Evolutionary conservation across 2,113 vertebrate species (phyloP), one percentile per base, ranked within the genome.

Genomic region (Bufo bufo): DNA sequence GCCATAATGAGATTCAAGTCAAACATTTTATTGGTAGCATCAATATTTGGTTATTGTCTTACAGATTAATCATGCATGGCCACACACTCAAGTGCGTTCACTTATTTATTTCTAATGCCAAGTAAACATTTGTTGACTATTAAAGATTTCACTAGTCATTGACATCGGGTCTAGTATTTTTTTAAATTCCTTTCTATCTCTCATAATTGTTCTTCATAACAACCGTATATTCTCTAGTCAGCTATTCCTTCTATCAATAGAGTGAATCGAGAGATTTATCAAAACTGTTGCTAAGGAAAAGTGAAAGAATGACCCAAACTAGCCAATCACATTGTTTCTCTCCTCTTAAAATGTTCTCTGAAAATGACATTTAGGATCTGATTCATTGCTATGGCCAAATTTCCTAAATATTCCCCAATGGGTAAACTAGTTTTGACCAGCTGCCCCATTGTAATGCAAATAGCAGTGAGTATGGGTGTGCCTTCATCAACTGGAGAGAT

Each of bases 1-100:
- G 59, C 61, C 85, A 81, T 87, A 81, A 87, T 87, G 85, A 87
- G 85, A 80, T 80, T 87, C 61, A 71, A 87, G 63, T 79, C 49
- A 87, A 87, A 87, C 77, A 87, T 80, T 87, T 80, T 80, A 87
- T 87, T 80, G 77, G 77, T 45, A 33, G 77, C 75, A 81, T 87
- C 80, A 87, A 87, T 87, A 80, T 87, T 80, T 80, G 85, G 85
- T 58, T 80, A 87, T 69, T 87, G 77, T 80, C 85, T 87, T 58
- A 77, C n/a, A 63, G 61, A 87, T 87, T 58, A 87, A 87, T 87
- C 85, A 80, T 80, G 85, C 77, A 58, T 71, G 85, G 54, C 79
- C 85, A 80, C 16, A 23, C 77, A 69, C 17, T 47, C 23, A n/a
- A 81, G 33, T 78, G 77, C 43, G 50, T 47, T 80, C 54, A 56